Base-by-base conservation (phyloP, 2,888 invertebrate species). In the Drosophila pullipes region DNA sequence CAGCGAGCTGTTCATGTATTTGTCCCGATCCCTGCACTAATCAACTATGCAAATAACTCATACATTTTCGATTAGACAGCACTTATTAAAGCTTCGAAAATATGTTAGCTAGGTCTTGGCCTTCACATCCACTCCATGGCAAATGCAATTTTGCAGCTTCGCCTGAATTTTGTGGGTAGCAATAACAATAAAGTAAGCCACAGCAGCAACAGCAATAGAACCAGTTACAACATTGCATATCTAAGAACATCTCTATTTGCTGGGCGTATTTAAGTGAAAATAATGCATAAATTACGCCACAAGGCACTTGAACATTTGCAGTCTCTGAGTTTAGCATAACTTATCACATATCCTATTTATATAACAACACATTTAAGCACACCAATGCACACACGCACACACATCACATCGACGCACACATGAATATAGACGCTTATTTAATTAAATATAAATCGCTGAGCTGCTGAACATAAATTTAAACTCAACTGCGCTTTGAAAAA, bases 301-400 rank as follows among this genome's bases (percentile, higher is more conserved):
- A 53, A 75, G 81, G 74, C 74, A 78, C 78, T 75, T 68, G 70
- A 82, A 58, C 57, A 64, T 70, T 59, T 81, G 65, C 58, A 62
- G 65, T 70, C 58, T 60, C 35, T 28, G 33, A 69, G 47, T 74
- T 71, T 69, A 67, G 74, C 84, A 86, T 86, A 82, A 82, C 79
- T 86, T 86, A 89, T 86, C 89, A 76, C 89, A 86, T 83, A 81
- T 86, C 86, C 83, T 75, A 78, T 86, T 86, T 83, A 73, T 77
- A 77, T 77, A 69, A 77, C 76, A 85, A 75, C 65, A 76, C 69
- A 81, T 61, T 74, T 64, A 69, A 64, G 31, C 66, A 58, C 69
- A 55, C 69, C 50, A 55, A 55, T 41, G 52, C 61, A 39, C 49
- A 52, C 44, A 49, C 69, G 33, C 44, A 61, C 30, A 63, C 4